phyloP scores from a whole-genome alignment of 2,888 invertebrate genomes.

The Nephrotoma guestfalica region DNA sequence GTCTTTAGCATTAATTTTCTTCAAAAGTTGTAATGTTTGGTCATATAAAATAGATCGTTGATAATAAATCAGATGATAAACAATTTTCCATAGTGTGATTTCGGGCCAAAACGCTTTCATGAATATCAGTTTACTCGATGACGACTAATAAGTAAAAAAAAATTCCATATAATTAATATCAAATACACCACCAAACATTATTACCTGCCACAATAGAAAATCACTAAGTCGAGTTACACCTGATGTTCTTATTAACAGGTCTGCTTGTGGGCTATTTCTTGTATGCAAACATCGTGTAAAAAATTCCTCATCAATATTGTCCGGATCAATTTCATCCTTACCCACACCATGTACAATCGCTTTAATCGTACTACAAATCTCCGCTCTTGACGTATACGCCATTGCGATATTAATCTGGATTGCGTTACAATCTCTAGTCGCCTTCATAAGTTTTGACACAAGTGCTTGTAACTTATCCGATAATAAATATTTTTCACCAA shows the following conservation, averaged over 20 bases:
- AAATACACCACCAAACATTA: slow-evolving; percentile 17
- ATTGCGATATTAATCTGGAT: slow-evolving; percentile 65
- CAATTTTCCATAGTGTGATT: too few species aligned
- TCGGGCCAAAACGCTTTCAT: too few species aligned
- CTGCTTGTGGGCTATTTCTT: slow-evolving; percentile 59
- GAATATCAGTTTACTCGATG: too few species aligned
- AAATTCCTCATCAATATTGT: slow-evolving; percentile 67
- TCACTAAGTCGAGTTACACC: slow-evolving; percentile 90
- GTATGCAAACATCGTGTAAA: slow-evolving; percentile 67
- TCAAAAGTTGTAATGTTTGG: too few species aligned
- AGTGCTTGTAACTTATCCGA: slow-evolving; percentile 37
- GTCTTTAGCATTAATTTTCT: too few species aligned
- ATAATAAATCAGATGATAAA: too few species aligned
- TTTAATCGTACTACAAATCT: slow-evolving; percentile 60
- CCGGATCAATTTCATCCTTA: slow-evolving; percentile 47
- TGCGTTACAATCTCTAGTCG: slow-evolving; percentile 33
- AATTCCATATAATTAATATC: too few species aligned
- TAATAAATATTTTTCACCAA: slow-evolving; percentile 70
- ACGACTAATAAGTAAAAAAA: too few species aligned
- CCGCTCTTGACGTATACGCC: slow-evolving; percentile 74
- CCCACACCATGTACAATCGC: slow-evolving; percentile 53
- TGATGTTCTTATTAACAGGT: slow-evolving; percentile 86
- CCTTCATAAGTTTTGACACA: not conserved
- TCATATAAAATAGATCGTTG: too few species aligned
- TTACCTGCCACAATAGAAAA: slow-evolving; percentile 90